Percentiles rank a stretch among this genome's conserved stretches.
These are phyloP conservation scores for Drosophila nigrodunni DNA, from an alignment of 1,140 invertebrate genomes.

Conservation along the genomic window DNA sequence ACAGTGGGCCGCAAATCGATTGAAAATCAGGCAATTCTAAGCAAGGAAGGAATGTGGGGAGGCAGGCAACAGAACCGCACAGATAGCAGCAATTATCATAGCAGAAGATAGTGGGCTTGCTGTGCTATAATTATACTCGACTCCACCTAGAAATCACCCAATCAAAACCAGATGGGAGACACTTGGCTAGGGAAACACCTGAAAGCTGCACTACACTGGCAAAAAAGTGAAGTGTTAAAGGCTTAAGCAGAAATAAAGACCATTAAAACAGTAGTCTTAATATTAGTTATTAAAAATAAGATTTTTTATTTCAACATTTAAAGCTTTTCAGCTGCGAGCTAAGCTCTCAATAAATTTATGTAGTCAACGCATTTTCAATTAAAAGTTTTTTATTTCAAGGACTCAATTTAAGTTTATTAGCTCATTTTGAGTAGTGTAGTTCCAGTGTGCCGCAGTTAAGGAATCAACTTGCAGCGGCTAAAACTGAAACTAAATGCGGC, in stretches of 20 bases:
- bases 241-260: too few relatives aligned
- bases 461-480: not conserved
- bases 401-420: too few relatives aligned
- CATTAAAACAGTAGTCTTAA: too few relatives aligned
- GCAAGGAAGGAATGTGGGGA: not conserved
- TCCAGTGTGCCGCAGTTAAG: slow-evolving; percentile 1
- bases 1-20: slow-evolving; percentile 42
- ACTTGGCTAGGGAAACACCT: slow-evolving; percentile 9
- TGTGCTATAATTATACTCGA: slow-evolving; percentile 22
- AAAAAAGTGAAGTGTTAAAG: too few relatives aligned
- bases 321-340: too few relatives aligned
- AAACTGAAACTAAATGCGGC: slow-evolving; percentile 65
- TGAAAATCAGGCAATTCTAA: not conserved
- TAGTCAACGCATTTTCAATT: too few relatives aligned
- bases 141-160: slow-evolving; percentile 35
- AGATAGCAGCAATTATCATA: slow-evolving; percentile 42
- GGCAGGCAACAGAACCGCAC: not conserved
- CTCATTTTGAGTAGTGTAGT: too few relatives aligned
- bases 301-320: too few relatives aligned
- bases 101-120: slow-evolving; percentile 10
- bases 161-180: slow-evolving; percentile 4
- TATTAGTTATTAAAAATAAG: too few relatives aligned
- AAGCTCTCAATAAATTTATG: too few relatives aligned
- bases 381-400: too few relatives aligned
- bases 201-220: not conserved